A percentile compares a stretch with the other conserved stretches of the same genome.
These are phyloP conservation scores for Oxygymnocypris stewartii DNA, from an alignment of 2,113 vertebrate species.

Conservation along the genomic window DNA sequence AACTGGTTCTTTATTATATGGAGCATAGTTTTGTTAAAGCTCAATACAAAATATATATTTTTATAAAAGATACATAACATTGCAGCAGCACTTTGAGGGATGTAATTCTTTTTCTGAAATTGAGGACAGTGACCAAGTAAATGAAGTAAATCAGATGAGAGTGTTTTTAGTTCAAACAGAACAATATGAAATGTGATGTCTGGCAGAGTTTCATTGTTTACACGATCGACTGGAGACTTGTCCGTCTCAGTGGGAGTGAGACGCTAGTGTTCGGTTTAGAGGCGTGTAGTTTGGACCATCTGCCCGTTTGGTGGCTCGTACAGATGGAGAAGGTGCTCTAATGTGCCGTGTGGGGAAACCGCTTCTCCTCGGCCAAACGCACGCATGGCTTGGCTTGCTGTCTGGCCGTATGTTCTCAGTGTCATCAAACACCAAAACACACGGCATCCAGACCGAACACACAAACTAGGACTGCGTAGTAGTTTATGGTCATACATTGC, in stretches of 20 bases:
- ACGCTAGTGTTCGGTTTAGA: neutral
- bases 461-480: neutral
- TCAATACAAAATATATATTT: no score
- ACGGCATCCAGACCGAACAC: neutral
- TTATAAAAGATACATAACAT: no score
- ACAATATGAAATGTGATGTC: no score
- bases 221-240: neutral
- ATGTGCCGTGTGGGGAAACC: slow-evolving; percentile 51
- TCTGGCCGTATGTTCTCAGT: slow-evolving; percentile 40
- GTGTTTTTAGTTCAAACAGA: neutral
- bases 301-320: neutral
- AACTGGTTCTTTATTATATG: no score
- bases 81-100: no score
- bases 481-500: neutral
- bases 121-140: no score
- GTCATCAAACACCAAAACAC: slow-evolving; percentile 14
- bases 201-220: neutral
- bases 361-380: slow-evolving; percentile 12
- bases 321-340: slow-evolving; percentile 35
- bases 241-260: neutral
- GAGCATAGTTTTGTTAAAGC: no score
- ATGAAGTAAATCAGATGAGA: neutral
- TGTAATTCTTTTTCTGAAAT: no score
- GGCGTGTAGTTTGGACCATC: neutral
- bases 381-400: slow-evolving; percentile 31